phyloP scores from a whole-genome alignment of 92 coral and sea anemone species.

The Siderastrea radians region DNA sequence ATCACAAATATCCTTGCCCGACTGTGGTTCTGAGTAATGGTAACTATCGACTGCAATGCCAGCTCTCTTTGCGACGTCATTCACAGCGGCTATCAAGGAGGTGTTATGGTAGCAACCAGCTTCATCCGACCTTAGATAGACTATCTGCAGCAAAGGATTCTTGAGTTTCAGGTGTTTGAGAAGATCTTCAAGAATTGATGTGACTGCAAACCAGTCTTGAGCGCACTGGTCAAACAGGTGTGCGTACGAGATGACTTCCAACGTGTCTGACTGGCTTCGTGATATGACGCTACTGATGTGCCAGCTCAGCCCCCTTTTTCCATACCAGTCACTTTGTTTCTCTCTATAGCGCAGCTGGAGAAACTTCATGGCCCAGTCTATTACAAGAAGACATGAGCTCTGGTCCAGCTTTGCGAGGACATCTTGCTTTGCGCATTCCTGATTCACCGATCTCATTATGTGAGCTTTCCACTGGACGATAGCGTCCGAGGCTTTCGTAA shows the following conservation, averaged over 20 bases:
- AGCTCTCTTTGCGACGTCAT: conserved; percentile 70
- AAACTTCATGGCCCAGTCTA: conserved; percentile 94
- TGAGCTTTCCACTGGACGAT: conserved; percentile 87
- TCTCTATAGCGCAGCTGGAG: conserved; percentile 83
- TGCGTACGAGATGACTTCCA: conserved; percentile 75
- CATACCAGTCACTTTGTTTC: conserved; percentile 83
- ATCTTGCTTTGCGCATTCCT: conserved; percentile 79
- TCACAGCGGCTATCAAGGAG: conserved; percentile 68
- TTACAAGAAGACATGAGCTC: conserved; percentile 69
- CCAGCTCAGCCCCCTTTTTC: conserved; percentile 82
- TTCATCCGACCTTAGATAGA: conserved; percentile 77
- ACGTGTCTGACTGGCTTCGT: conserved; percentile 44
- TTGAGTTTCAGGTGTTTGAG: conserved; percentile 62
- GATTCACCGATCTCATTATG: conserved; percentile 79
- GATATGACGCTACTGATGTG: conserved; percentile 77
- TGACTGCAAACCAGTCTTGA: conserved; percentile 87
- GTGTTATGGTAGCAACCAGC: conserved; percentile 86
- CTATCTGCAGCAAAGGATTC: conserved; percentile 66
- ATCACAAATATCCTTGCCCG: conserved; percentile 82
- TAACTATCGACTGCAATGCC: conserved; percentile 72
- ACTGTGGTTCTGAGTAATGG: conserved; percentile 84
- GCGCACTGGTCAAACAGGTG: conserved; percentile 85
- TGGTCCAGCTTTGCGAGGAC: conserved; percentile 61
- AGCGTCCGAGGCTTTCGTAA: conserved; percentile 64
- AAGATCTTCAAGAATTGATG: conserved; percentile 80